Evolutionary conservation across 2,888 invertebrate species (phyloP), one percentile per base, ranked within the genome.

Genomic region (Furcula furcula): DNA sequence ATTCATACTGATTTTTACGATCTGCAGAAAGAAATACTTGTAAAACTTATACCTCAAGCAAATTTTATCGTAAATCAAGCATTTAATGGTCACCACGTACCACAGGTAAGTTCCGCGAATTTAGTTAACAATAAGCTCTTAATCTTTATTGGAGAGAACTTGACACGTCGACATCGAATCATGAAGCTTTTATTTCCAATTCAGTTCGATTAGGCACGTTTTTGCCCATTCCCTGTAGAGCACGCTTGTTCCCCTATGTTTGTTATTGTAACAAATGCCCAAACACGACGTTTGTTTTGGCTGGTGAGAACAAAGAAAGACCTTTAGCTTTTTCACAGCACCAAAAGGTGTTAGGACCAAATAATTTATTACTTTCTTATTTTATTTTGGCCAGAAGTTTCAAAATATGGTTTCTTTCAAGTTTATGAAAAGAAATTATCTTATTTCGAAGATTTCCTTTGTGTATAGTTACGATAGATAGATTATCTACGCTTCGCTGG

Each of bases 301-400:
- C 85, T 83, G 66, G 63, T 50, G 59, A 76, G 80, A 85, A 87
- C 85, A 86, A 86, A 83, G 83, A 86, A 86, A 83, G 83, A 76
- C 66, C 65, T 72, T 76, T 65, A 64, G 64, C 56, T 72, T 71
- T 76, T 73, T 66, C 70, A 65, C 61, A 55, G 58, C 68, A 60
- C 56, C 53, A 51, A 52, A 47, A 58, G n/a, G n/a, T n/a, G n/a
- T n/a, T n/a, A n/a, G n/a, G n/a, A n/a, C n/a, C n/a, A n/a, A n/a
- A n/a, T n/a, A n/a, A n/a, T n/a, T n/a, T n/a, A n/a, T n/a, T n/a
- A n/a, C n/a, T n/a, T n/a, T n/a, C n/a, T n/a, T n/a, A 67, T 62
- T 71, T 70, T 66, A 61, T 67, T 65, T 66, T 64, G 55, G 66
- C 75, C 77, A 71, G 65, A 76, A 78, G 73, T 78, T 82, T 79